Evolutionary conservation across 2,888 invertebrate species (phyloP), one percentile per base, ranked within the genome.

Genomic region (Tenthredo scrophulariae): DNA sequence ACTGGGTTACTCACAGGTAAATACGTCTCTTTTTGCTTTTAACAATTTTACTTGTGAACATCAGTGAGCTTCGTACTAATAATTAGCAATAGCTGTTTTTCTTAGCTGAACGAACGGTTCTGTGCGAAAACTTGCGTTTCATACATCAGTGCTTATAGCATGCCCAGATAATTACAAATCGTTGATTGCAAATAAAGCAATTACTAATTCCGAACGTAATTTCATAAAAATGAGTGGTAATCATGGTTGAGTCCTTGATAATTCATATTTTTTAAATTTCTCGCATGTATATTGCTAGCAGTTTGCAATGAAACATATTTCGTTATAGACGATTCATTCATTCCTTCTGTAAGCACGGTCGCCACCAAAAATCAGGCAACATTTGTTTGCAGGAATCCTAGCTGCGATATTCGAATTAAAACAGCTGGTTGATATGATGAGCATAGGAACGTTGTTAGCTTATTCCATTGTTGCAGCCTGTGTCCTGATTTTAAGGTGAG

Each of bases 391-490:
- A 96, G 97, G 97, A 37, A 93, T 97, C 0, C 94, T 98, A 92
- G 97, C 98, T 0, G 96, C 97, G 88, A 93, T 98, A 83, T 97
- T 98, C 91, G 96, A 98, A 91, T 94, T 98, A 86, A 95, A 96
- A 15, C 97, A 97, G 89, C 94, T 98, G 82, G 97, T 98, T 33
- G 97, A 97, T 91, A 97, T 98, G 95, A 97, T 98, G 96, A 98
- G 98, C 0, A 98, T 98, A 90, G 97, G 97, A 7, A 97, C 98
- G 0, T 93, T 98, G 29, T 94, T 97, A 84, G 97, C 98, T 0
- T 98, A 98, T 93, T 97, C 98, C 0, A 97, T 98, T 92, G 98
- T 98, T 2, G 97, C 98, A 0, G 96, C 97, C 4, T 97, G 97
- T 89, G 97, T 98, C 0, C 94, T 98, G 15, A 94, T 98, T 82